A percentile compares a stretch with the other conserved stretches of the same genome.
These are phyloP conservation scores for Norana najaformis DNA, from an alignment of 2,888 invertebrate species.

Conservation along the genomic window DNA sequence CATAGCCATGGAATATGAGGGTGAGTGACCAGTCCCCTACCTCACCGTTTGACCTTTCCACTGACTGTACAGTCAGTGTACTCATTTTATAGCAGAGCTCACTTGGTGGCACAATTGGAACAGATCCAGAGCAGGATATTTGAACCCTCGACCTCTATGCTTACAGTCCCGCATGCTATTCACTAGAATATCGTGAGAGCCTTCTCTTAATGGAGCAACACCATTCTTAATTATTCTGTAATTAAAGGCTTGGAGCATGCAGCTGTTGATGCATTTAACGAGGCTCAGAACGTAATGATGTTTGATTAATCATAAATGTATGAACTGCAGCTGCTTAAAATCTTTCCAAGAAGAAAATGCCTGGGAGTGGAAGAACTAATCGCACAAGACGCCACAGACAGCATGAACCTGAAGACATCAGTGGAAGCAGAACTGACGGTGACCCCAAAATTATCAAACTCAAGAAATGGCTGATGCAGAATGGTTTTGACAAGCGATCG, in stretches of 20 bases:
- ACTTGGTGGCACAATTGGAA: too few species aligned
- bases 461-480: slow-evolving; percentile 32
- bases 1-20: too few species aligned
- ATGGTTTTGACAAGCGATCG: slow-evolving; percentile 26
- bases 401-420: neutral
- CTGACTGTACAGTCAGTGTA: too few species aligned
- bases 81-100: too few species aligned
- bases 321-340: neutral
- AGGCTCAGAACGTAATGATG: neutral
- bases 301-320: neutral
- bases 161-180: neutral
- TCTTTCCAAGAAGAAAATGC: neutral
- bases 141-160: too few species aligned
- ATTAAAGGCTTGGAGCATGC: neutral
- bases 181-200: too few species aligned
- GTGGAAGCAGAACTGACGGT: neutral
- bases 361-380: neutral
- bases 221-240: neutral
- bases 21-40: too few species aligned
- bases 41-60: too few species aligned
- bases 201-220: too few species aligned
- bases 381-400: neutral
- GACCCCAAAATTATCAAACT: slow-evolving; percentile 23
- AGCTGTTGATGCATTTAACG: neutral
- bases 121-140: too few species aligned